A percentile compares a stretch with the other conserved stretches of the same genome.
Conservation (phyloP, 1,140 invertebrate genomes). For the Neodiprion pinetum region DNA sequence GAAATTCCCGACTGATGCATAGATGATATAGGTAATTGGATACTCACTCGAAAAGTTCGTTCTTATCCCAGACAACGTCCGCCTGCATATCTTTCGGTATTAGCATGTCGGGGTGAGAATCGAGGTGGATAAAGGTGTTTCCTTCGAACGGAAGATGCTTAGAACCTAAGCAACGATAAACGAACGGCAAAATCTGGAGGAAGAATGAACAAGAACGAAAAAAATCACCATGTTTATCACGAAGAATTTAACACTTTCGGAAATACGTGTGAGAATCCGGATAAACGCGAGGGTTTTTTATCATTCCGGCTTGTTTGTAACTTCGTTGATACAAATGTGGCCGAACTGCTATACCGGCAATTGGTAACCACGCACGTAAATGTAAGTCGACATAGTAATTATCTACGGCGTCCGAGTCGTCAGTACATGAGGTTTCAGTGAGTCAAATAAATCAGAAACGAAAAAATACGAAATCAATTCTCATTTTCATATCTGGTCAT, state of each 20-base stretch:
- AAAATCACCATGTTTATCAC: background rate
- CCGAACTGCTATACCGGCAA: background rate
- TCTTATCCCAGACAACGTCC: slow-evolving; percentile 72
- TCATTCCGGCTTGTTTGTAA: background rate
- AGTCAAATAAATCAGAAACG: no score
- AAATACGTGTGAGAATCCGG: background rate
- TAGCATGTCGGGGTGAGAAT: slow-evolving; percentile 91
- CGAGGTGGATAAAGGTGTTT: slow-evolving; percentile 83
- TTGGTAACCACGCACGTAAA: background rate
- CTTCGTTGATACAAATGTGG: background rate
- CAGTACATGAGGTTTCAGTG: no score
- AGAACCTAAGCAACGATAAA: slow-evolving; percentile 84
- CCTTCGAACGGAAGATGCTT: slow-evolving; percentile 80
- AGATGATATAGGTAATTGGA: background rate
- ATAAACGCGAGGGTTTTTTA: background rate
- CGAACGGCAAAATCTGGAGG: slow-evolving; percentile 67
- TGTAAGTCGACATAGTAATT: background rate
- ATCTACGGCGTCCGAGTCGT: no score
- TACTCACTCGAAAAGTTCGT: slow-evolving; percentile 60
- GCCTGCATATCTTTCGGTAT: slow-evolving; percentile 78
- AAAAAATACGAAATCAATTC: no score
- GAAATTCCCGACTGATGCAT: no score
- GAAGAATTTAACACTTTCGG: background rate
- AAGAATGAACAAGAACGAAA: slow-evolving; percentile 19
- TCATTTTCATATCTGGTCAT: no score